Evolutionary conservation across 2,113 vertebrate species (phyloP).

Genomic region (Naja naja): DNA sequence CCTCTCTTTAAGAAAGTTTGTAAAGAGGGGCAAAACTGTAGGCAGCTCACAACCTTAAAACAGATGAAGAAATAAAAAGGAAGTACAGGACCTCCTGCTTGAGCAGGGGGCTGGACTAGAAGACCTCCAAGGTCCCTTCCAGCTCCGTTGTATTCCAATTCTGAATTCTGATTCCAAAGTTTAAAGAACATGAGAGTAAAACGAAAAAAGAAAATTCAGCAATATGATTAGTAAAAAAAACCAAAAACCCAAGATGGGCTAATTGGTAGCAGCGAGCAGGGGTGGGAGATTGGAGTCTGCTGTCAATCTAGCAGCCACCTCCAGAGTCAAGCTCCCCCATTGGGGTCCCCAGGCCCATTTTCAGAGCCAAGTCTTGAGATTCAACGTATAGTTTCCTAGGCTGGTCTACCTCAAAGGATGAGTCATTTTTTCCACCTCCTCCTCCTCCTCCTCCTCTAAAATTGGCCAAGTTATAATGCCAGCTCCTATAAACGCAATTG

Average conservation of each 20-base stretch:
- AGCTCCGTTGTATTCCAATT: no score
- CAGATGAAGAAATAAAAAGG: neutral
- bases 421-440: neutral
- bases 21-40: neutral
- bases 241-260: fast-evolving
- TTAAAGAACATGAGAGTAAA: neutral
- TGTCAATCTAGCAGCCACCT: neutral
- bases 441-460: neutral
- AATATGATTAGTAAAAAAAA: neutral
- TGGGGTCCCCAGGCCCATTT: no score
- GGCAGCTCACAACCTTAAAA: neutral
- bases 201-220: neutral
- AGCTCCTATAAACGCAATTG: neutral
- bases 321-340: neutral
- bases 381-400: neutral
- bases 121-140: no score
- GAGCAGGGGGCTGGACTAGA: no score
- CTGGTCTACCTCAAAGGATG: neutral
- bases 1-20: no score
- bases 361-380: no score
- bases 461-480: neutral
- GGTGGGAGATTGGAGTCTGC: neutral
- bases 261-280: neutral
- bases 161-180: neutral
- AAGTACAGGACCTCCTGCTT: no score